A percentile compares a stretch with the other conserved stretches of the same genome.
Conservation (phyloP, 2,113 vertebrate genomes). For the Aegypius monachus region DNA sequence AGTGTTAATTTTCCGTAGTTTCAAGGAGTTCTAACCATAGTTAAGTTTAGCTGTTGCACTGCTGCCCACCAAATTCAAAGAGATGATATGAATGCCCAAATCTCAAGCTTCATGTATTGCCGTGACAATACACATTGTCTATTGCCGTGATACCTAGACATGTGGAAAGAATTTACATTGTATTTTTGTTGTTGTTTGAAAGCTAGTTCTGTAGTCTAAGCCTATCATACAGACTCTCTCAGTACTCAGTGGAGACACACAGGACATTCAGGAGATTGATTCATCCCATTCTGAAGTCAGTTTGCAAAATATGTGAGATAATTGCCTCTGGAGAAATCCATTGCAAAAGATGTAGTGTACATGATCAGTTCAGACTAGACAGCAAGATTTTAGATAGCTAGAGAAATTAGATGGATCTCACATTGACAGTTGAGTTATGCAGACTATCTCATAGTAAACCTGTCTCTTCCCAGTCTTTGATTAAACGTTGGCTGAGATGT, state of each 20-base stretch:
- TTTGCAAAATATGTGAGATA: background rate
- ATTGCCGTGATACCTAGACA: background rate
- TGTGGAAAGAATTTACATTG: background rate
- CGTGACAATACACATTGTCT: background rate
- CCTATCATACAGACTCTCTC: background rate
- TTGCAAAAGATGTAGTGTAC: background rate
- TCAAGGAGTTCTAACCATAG: background rate
- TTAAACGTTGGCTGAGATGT: background rate
- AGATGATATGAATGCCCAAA: rapidly evolving
- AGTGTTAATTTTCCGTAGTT: background rate
- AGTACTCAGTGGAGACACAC: background rate
- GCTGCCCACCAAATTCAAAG: background rate
- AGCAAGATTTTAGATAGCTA: background rate
- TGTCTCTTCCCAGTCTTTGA: background rate
- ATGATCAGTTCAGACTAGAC: background rate
- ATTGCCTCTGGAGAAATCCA: background rate
- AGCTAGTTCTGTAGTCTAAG: background rate
- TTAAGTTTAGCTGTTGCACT: background rate
- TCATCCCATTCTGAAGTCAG: background rate
- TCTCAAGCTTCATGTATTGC: background rate
- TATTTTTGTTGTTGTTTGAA: background rate
- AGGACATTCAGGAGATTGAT: background rate
- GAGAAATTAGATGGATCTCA: background rate
- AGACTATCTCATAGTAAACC: background rate
- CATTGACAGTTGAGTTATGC: background rate